phyloP scores from a whole-genome alignment of 2,888 invertebrate species.

The Euclidia mi region DNA sequence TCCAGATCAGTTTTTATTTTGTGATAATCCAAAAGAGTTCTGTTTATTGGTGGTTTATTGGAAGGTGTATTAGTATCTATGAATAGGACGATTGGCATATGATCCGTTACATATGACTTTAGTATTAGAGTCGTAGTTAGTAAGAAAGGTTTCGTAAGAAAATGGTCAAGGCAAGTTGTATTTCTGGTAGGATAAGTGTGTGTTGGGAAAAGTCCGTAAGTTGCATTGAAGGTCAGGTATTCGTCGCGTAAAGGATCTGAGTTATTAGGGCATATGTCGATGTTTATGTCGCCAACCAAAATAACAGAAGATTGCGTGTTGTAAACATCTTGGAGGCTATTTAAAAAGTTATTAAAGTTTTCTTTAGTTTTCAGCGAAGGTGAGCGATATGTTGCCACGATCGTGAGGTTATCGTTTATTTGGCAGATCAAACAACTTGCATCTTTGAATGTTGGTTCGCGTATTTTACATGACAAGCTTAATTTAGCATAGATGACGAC shows the following conservation, averaged over 20 bases:
- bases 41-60: too few relatives aligned
- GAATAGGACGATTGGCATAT: too few relatives aligned
- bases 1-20: too few relatives aligned
- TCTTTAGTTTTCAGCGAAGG: constrained; percentile 5
- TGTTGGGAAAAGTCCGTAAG: background rate
- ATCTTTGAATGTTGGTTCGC: constrained; percentile 3
- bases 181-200: background rate
- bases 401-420: background rate
- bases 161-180: background rate
- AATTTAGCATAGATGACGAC: constrained; percentile 5
- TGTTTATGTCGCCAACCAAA: constrained; percentile 3
- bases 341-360: constrained; percentile 5
- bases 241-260: background rate
- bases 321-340: constrained; percentile 5
- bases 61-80: too few relatives aligned
- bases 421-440: constrained; percentile 1
- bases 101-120: too few relatives aligned
- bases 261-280: background rate
- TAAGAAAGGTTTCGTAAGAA: too few relatives aligned
- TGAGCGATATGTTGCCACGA: constrained; percentile 11
- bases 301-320: background rate
- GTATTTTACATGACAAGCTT: constrained; percentile 1
- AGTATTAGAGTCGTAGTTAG: too few relatives aligned
- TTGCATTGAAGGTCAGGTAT: constrained; percentile 2
- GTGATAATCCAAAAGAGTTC: too few relatives aligned